These are phyloP conservation scores for Campylorhamphus procurvoides DNA, from an alignment of 2,113 vertebrate species.

Conservation along the genomic window DNA sequence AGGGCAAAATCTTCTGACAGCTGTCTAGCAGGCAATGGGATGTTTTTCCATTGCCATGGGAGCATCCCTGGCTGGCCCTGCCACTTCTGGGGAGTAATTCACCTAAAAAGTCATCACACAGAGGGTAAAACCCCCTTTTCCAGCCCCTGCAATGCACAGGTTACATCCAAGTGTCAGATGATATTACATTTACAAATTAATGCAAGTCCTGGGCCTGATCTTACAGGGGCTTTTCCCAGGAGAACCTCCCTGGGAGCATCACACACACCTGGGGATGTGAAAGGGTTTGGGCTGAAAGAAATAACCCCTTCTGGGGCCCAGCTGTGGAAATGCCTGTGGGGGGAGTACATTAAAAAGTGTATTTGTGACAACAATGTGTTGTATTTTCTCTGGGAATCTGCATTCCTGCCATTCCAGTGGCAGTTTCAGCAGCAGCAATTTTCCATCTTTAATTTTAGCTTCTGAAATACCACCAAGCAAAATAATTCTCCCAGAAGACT, in stretches of 20 bases:
- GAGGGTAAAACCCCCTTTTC: background rate
- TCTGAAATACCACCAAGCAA: background rate
- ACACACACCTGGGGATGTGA: background rate
- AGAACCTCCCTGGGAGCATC: background rate
- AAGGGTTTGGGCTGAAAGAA: background rate
- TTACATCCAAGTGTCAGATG: background rate
- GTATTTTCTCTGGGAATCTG: background rate
- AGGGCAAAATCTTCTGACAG: background rate
- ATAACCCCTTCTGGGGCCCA: background rate
- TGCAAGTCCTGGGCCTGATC: background rate
- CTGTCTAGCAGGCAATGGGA: too few relatives aligned
- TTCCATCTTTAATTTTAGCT: background rate
- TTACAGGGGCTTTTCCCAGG: background rate
- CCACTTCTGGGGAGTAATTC: background rate
- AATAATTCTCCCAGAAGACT: background rate
- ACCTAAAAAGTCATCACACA: background rate
- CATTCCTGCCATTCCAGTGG: background rate
- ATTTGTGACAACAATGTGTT: background rate
- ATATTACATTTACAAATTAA: background rate
- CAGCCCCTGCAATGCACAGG: background rate
- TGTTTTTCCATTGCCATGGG: background rate
- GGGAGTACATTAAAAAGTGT: background rate
- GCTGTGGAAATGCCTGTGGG: background rate
- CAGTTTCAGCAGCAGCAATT: background rate
- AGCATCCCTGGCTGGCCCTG: background rate